Conservation (phyloP, 2,113 vertebrate species). For the Eublepharis macularius region DNA sequence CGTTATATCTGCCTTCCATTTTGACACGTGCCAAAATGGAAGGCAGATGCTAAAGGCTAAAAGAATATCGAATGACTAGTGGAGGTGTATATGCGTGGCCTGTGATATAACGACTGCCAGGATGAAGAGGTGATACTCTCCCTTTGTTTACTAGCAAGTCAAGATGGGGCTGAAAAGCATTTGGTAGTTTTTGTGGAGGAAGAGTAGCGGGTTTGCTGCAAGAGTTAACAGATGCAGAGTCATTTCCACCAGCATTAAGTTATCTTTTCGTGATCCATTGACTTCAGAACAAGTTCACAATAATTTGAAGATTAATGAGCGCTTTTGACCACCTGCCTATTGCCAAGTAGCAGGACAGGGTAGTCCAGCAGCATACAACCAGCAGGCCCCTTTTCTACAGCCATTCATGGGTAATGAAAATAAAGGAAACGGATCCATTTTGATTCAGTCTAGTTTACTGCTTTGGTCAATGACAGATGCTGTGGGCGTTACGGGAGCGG, state of each 20-base stretch:
- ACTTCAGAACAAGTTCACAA: neutral
- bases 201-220: neutral
- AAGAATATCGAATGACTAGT: no score
- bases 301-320: rapidly evolving
- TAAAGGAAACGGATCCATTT: neutral
- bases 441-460: neutral
- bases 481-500: conserved; percentile 93
- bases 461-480: conserved; percentile 58
- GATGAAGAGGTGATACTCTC: no score
- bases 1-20: no score
- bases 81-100: no score
- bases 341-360: rapidly evolving
- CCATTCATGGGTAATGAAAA: neutral
- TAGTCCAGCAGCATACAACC: neutral
- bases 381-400: rapidly evolving
- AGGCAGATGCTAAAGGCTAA: no score
- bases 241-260: neutral
- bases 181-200: neutral
- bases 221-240: neutral
- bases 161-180: neutral
- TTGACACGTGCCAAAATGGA: no score
- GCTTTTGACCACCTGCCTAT: neutral
- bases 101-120: no score
- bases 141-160: no score
- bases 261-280: neutral